Base-by-base conservation (phyloP, 1,140 invertebrate species). In the Diachasmimorpha longicaudata region DNA sequence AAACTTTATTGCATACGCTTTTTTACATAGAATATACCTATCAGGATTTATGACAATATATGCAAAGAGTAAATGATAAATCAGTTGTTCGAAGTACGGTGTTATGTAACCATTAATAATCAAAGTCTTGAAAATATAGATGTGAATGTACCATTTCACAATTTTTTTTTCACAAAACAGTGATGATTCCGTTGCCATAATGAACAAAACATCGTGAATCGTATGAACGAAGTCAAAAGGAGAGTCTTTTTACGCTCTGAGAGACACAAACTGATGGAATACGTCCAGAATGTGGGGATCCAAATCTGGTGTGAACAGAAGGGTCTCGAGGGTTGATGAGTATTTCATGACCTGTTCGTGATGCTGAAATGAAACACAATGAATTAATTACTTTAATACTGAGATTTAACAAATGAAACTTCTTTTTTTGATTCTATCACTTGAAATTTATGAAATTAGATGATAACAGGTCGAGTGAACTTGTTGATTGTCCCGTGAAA, bases 281-380 rank as follows among this genome's bases (percentile, higher is more conserved):
- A 99, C 94, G 86, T 98, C 97, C 66, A 99, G 90, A 84, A 99
- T 99, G 85, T 99, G 97, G 14, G 95, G 93, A 87, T 99, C 98
- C 83, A 99, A 91, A 88, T 99, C 97, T 83, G 96, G 95, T 0
- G 98, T 98, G 87, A 99, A 99, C 9, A 99, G 91, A 36, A 99
- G 89, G 0, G 95, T 97, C 87, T 99, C 97, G 85, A 99, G 86
- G 0, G 97, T 99, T 76, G 94, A 95, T 84, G 96, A 97, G 90
- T 98, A 99, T 83, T 97, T 96, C 90, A 97, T 97, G n/a, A 99
- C 97, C 92, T 99, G 96, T 84, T 98, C 96, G 86, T 98, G 95
- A 88, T 99, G 97, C 97, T 95, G 86, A 23, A 92, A 90, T 85
- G 79, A 78, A 39, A 70, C 52, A 55, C 21, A 11, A 37, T 55